phyloP scores from a whole-genome alignment of 1,140 invertebrate genomes.

The Eulimnadia texana region DNA sequence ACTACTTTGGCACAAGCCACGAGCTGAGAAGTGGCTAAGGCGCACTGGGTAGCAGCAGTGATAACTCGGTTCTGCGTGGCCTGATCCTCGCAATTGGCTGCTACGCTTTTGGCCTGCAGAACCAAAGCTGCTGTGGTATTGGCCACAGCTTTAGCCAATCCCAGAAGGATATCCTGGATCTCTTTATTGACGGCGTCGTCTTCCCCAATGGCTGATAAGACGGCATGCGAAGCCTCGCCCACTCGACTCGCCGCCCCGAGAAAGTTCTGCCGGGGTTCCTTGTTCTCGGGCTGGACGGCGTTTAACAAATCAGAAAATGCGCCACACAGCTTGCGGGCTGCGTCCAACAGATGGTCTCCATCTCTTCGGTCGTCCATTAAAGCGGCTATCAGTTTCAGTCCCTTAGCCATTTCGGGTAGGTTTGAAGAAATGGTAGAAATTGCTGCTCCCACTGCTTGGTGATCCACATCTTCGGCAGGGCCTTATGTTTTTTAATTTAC shows the following conservation, averaged over 20 bases:
- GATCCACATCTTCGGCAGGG: slow-evolving; percentile 67
- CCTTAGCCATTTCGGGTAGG: slow-evolving; percentile 88
- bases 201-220: slow-evolving; percentile 89
- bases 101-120: slow-evolving; percentile 83
- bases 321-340: slow-evolving; percentile 74
- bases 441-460: slow-evolving; percentile 88
- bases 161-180: slow-evolving; percentile 67
- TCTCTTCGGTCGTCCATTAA: slow-evolving; percentile 62
- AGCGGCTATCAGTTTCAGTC: slow-evolving; percentile 86
- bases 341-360: slow-evolving; percentile 76
- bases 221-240: slow-evolving; percentile 85
- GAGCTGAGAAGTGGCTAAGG: slow-evolving; percentile 89
- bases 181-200: slow-evolving; percentile 60
- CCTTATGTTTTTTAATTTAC: too few relatives aligned
- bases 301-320: slow-evolving; percentile 90
- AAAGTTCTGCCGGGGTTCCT: slow-evolving; percentile 81
- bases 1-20: slow-evolving; percentile 95
- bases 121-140: slow-evolving; percentile 92
- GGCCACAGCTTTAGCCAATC: slow-evolving; percentile 86
- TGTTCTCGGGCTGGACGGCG: slow-evolving; percentile 82
- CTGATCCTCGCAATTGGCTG: slow-evolving; percentile 59
- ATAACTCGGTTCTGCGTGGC: slow-evolving; percentile 67
- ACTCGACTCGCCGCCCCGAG: slow-evolving; percentile 86
- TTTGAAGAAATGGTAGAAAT: slow-evolving; percentile 94
- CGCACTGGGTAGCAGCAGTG: slow-evolving; percentile 87